Base-by-base conservation (phyloP, 2,888 invertebrate genomes). In the Polyommatus iphigenia region DNA sequence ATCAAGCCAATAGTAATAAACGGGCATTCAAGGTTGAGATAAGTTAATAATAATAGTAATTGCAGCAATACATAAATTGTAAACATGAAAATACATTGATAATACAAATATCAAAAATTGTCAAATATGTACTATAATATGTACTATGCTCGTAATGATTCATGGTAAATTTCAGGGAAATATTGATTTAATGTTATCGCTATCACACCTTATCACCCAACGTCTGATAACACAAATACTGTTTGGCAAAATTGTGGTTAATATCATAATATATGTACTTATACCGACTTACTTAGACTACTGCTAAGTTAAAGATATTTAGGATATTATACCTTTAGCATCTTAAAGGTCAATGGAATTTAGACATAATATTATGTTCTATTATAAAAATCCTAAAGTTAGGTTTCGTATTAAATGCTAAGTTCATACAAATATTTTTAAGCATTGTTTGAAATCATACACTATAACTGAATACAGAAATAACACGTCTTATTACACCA, bases 141-240 rank as follows among this genome's bases (percentile, higher is more conserved):
- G 15, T 13, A 67, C 10, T 29, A 67, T 29, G 29, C 15, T 15
- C 2, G 18, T 29, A 67, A 67, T 67, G 29, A 67, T 67, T 67
- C 41, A 46, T 72, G 24, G 57, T 72, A 78, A 29, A 54, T 78
- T 76, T 67, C 29, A 78, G 41, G 54, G 76, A 79, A 76, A 82
- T 88, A 89, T 89, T 84, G 88, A 88, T 89, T 87, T 78, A 71
- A 76, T 77, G 67, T 82, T 83, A 82, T 81, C 82, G 81, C 81
- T 84, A 85, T 84, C 84, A 81, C 15, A 46, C 76, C 76, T 78
- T 76, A 80, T 80, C 80, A 78, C 75, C 77, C 77, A 80, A 80
- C 80, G 62, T 82, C 85, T 84, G 85, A 84, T 83, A 78, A 73
- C 13, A 41, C 59, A 78, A 78, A 78, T 72, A 77, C 59, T 71